Evolutionary conservation across 2,797 vertebrate species (phyloP).

Genomic region (Sebastes baramenuke): DNA sequence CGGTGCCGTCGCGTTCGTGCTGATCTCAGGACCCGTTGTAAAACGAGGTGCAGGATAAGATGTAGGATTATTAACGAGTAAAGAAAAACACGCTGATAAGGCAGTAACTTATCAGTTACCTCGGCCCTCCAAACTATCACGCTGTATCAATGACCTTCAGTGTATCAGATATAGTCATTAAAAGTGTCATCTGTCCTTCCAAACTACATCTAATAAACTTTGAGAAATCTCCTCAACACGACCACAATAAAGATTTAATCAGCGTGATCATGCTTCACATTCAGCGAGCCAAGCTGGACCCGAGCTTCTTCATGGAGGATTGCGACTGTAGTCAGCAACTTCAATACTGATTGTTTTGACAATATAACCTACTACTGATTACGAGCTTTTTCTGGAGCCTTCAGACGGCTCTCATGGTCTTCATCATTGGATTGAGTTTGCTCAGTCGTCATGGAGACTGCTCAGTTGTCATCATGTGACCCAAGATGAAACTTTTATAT

Average conservation of each 20-base stretch:
- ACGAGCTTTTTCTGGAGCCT: not conserved
- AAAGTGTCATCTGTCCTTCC: not conserved
- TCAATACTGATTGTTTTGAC: too few relatives aligned
- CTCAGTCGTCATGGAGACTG: not conserved
- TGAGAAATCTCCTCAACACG: not conserved
- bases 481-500: not conserved
- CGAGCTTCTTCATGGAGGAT: too few relatives aligned
- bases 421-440: not conserved
- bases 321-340: not conserved
- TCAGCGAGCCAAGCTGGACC: not conserved
- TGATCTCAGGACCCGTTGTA: not conserved
- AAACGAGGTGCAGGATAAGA: conserved; percentile 28
- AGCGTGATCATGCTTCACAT: not conserved
- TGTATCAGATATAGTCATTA: not conserved
- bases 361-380: not conserved
- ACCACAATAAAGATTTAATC: not conserved
- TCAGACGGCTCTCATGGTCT: not conserved
- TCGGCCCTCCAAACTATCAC: not conserved
- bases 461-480: not conserved
- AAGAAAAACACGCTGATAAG: conserved; percentile 9
- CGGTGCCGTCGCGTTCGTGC: not conserved
- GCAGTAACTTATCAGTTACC: not conserved
- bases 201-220: not conserved
- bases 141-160: not conserved
- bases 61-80: conserved; percentile 34